Conservation (phyloP, 2,797 vertebrate species). For the Gobionotothen gibberifrons region DNA sequence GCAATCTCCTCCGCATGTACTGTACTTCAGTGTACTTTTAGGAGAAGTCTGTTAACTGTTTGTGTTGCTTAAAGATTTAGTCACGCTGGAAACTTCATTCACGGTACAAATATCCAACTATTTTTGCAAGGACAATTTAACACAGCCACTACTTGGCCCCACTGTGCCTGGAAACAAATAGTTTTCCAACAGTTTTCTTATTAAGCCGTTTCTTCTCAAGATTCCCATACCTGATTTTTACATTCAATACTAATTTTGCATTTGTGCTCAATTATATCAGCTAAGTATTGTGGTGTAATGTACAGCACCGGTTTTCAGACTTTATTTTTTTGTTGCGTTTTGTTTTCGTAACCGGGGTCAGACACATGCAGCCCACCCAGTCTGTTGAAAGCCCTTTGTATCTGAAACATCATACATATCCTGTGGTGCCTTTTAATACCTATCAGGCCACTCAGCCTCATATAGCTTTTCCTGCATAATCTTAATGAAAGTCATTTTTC, state of each 20-base stretch:
- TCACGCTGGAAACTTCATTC: constrained; percentile 41
- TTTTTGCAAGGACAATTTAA: constrained; percentile 24
- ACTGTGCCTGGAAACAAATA: not conserved
- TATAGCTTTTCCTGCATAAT: constrained; percentile 59
- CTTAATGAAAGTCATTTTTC: constrained; percentile 79
- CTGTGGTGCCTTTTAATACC: constrained; percentile 78
- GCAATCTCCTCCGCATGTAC: constrained; percentile 70
- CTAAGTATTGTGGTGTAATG: constrained; percentile 29
- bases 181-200: constrained; percentile 15
- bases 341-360: constrained; percentile 77
- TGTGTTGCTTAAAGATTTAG: constrained; percentile 36
- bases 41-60: constrained; percentile 45
- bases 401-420: constrained; percentile 77
- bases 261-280: constrained; percentile 38
- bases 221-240: constrained; percentile 26
- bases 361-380: constrained; percentile 79
- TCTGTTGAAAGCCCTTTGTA: constrained; percentile 76
- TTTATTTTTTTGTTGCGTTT: constrained; percentile 46
- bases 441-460: constrained; percentile 68
- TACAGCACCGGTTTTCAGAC: constrained; percentile 33
- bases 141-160: not conserved
- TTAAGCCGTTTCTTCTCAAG: constrained; percentile 15
- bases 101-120: not conserved
- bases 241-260: constrained; percentile 5
- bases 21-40: constrained; percentile 69